These are phyloP conservation scores for Oreotrochilus melanogaster DNA, from an alignment of 2,113 vertebrate species.

Conservation along the genomic window DNA sequence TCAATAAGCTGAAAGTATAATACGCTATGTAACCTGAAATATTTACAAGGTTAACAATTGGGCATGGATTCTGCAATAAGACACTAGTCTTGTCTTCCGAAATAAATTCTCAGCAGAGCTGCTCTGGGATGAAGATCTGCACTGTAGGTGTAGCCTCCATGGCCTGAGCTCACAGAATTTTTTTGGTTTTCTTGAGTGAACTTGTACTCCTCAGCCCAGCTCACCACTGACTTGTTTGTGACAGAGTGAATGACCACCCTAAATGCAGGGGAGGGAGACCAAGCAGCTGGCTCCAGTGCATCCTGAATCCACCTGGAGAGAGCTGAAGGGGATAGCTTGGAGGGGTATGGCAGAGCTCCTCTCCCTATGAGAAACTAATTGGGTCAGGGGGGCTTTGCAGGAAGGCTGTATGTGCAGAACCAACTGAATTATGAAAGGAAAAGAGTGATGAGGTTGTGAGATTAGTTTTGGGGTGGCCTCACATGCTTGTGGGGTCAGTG, in stretches of 20 bases:
- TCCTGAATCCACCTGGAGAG: background rate
- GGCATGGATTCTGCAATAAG: background rate
- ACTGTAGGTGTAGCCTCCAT: background rate
- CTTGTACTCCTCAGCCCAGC: background rate
- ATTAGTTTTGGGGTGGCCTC: background rate
- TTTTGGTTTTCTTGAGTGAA: background rate
- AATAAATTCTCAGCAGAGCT: background rate
- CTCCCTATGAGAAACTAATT: background rate
- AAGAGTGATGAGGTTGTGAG: background rate
- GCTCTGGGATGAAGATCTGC: background rate
- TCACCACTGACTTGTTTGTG: background rate
- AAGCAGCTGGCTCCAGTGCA: rapidly evolving
- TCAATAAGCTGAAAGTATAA: slow-evolving; percentile 35
- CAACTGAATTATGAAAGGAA: rapidly evolving
- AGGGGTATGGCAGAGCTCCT: background rate
- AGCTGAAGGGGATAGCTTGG: rapidly evolving
- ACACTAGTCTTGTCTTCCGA: background rate
- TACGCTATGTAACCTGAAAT: slow-evolving; percentile 15
- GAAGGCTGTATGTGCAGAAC: background rate
- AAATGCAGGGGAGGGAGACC: background rate
- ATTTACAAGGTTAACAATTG: slow-evolving; percentile 25
- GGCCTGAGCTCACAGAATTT: rapidly evolving
- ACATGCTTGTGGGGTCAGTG: background rate
- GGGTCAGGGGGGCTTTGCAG: background rate
- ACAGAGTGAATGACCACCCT: background rate